phyloP scores from a whole-genome alignment of 2,113 vertebrate genomes.

The Dendrocopos noguchii region DNA sequence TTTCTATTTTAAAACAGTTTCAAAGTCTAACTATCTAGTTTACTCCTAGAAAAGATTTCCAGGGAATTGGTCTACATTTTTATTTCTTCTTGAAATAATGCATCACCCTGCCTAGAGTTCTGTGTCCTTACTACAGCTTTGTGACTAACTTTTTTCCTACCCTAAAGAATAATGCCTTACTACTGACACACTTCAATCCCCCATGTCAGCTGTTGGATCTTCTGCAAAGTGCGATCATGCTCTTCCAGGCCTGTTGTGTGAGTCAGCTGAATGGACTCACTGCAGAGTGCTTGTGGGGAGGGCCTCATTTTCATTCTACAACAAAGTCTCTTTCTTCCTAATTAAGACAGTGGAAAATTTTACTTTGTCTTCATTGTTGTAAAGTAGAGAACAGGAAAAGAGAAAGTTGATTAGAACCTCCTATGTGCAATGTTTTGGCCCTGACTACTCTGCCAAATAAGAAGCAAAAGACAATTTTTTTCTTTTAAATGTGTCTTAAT shows the following conservation, averaged over 20 bases:
- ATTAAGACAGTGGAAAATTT: conserved; percentile 32
- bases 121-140: neutral
- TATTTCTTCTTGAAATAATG: neutral
- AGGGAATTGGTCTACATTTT: neutral
- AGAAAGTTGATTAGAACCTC: conserved; percentile 18
- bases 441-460: neutral
- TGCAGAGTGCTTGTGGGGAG: neutral
- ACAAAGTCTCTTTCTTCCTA: conserved; percentile 6
- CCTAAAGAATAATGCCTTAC: neutral
- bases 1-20: neutral
- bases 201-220: conserved; percentile 19
- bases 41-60: neutral
- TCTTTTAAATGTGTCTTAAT: conserved; percentile 18
- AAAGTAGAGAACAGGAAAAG: neutral
- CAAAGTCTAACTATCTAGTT: neutral
- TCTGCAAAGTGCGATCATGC: conserved; percentile 12
- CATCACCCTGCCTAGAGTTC: neutral
- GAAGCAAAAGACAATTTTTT: neutral
- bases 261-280: conserved; percentile 26
- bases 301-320: neutral
- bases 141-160: neutral
- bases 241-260: neutral
- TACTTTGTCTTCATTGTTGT: conserved; percentile 20
- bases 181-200: conserved; percentile 34
- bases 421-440: neutral